Conservation (phyloP, 2,113 vertebrate species). For the Pangasianodon hypophthalmus region DNA sequence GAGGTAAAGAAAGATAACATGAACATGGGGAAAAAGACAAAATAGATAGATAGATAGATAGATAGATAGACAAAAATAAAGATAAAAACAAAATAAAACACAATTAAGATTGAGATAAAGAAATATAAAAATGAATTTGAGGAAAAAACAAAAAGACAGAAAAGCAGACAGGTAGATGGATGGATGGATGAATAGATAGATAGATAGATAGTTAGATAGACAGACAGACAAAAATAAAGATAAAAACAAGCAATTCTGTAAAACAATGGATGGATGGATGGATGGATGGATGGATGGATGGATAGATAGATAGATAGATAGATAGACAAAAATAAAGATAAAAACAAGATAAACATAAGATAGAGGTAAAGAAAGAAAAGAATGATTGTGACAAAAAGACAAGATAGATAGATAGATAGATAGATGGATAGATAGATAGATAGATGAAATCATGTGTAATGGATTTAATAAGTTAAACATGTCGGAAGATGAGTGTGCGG, state of each 20-base stretch:
- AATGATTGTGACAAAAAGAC: too few species aligned
- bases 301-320: not conserved
- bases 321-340: not conserved
- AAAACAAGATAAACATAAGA: not conserved
- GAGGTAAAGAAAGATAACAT: too few species aligned
- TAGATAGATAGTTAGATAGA: too few species aligned
- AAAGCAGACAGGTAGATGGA: not conserved
- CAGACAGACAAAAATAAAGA: too few species aligned
- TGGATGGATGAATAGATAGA: not conserved
- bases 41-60: not conserved
- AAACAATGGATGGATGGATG: not conserved
- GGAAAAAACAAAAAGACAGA: not conserved
- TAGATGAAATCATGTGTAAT: too few species aligned
- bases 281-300: not conserved
- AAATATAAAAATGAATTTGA: not conserved
- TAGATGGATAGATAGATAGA: too few species aligned
- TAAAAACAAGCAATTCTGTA: too few species aligned
- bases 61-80: not conserved
- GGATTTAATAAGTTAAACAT: too few species aligned
- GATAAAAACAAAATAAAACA: not conserved
- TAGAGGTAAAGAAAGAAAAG: too few species aligned
- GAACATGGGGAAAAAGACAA: not conserved
- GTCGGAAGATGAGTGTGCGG: not conserved
- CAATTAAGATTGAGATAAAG: not conserved
- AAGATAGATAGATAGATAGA: too few species aligned